phyloP scores from a whole-genome alignment of 2,797 vertebrate genomes.

The Gymnoscopelus braueri region DNA sequence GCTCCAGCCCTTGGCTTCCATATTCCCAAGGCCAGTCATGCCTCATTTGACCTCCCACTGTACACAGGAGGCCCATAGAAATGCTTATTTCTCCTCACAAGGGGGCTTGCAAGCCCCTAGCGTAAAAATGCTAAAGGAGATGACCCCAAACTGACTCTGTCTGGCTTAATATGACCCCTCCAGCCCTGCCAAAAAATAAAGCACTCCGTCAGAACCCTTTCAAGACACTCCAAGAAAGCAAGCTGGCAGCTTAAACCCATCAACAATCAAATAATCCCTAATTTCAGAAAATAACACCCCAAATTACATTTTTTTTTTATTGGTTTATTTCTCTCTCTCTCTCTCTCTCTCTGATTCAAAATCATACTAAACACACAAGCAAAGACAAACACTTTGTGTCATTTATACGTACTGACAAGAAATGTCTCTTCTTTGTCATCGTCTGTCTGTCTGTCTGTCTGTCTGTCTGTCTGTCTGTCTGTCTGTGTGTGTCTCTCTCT shows the following conservation, averaged over 20 bases:
- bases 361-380: background rate
- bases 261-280: no score
- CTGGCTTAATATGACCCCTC: background rate
- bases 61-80: slow-evolving; percentile 44
- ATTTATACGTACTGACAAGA: background rate
- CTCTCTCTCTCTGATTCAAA: no score
- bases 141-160: background rate
- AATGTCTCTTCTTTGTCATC: no score
- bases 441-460: no score
- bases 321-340: no score
- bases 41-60: slow-evolving; percentile 38
- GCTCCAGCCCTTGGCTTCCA: slow-evolving; percentile 38
- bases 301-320: no score
- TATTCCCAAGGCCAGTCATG: slow-evolving; percentile 53
- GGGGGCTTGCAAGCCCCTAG: slow-evolving; percentile 25
- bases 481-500: no score
- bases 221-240: background rate
- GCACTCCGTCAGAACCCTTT: background rate
- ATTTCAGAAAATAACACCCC: no score
- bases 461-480: slow-evolving; percentile 6
- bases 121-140: slow-evolving; percentile 10
- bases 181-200: background rate
- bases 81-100: slow-evolving; percentile 34
- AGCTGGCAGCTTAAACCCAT: no score
- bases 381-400: background rate